Evolutionary conservation across 2,888 invertebrate species (phyloP), one percentile per base, ranked within the genome.

Genomic region (Thereva nobilitata): DNA sequence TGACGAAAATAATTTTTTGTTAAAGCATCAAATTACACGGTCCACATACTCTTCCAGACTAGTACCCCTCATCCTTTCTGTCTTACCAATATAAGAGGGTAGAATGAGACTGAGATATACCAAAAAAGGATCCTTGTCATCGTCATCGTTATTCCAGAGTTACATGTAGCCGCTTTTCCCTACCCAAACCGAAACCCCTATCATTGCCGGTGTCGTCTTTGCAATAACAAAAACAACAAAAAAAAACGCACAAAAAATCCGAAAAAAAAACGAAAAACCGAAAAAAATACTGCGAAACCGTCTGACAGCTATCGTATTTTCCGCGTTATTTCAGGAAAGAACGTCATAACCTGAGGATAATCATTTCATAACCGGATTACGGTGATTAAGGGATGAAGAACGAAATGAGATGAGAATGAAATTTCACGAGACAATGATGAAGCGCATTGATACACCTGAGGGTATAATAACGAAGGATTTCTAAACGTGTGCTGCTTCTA

Each of bases 281-380:
- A 44, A 38, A 23, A 23, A 23, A 23, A 23, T 23, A 12, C 10
- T 10, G 42, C 8, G 35, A 8, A n/a, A 59, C 47, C 49, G 49
- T 50, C 61, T 47, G 50, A 41, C 47, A 47, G 57, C 45, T 47
- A 49, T 49, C 50, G 61, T 50, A 61, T 61, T 61, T 61, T 61
- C 61, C 61, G 61, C 61, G 50, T 61, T 61, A 61, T 61, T 61
- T 50, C 61, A 61, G 50, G 50, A 61, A 50, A 61, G 50, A 42
- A 61, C 41, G 50, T 50, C 50, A 61, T 61, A 61, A 61, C 61
- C 50, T 61, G 61, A 40, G 61, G 50, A 61, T 61, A 61, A 61
- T 61, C 49, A 61, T 61, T 61, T 61, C 61, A 61, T 61, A 61
- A 61, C 61, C 49, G 61, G 61, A 61, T 61, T 61, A 61, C 61